Base-by-base conservation (phyloP, 2,888 invertebrate genomes). In the Campoplex nolae region DNA sequence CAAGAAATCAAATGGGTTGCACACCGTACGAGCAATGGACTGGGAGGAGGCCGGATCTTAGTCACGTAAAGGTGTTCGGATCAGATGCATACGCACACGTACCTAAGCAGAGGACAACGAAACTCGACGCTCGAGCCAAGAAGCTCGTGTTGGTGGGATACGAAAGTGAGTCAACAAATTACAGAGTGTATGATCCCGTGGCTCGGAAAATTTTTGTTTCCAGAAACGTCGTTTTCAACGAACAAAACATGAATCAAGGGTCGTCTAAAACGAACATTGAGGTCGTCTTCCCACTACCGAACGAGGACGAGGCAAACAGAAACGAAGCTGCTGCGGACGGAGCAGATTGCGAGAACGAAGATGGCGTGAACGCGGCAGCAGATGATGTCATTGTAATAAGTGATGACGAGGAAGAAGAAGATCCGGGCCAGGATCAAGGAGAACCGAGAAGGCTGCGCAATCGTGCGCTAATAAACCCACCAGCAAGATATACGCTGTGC, bases 1-100 rank as follows among this genome's bases (percentile, higher is more conserved):
- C 67, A 32, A 70, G 80, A 11, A 18, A 0, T 6, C 0, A 18
- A 3, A 73, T 2, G 28, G 23, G 38, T 13, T 67, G 75, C 0
- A 85, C 77, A 0, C 85, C 81, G 73, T 82, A 58, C 42, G 85
- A 85, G 32, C 32, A 67, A n/a, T 85, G 85, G 81, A 81, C 65
- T 0, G 85, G 81, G 6, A 79, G 35, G 38, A 74, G 13, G 16
- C 74, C 86, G 6, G 48, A 71, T 51, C 83, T 83, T 18, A 38
- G 74, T 1, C 79, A 90, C 65, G 68, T 89, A 32, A 38, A 82
- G 54, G 84, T 89, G 48, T 91, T 90, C 71, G 90, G 90, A 0
- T 88, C 89, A 2, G 85, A 88, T 9, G 88, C 87, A n/a, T 90
- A 80, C 75, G 90, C 83, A 4, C 86, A 89, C 74, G 83, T 90